Percentiles rank a stretch among this genome's conserved stretches.
phyloP scores from a whole-genome alignment of 2,113 vertebrate genomes.

The Amazona vittata region DNA sequence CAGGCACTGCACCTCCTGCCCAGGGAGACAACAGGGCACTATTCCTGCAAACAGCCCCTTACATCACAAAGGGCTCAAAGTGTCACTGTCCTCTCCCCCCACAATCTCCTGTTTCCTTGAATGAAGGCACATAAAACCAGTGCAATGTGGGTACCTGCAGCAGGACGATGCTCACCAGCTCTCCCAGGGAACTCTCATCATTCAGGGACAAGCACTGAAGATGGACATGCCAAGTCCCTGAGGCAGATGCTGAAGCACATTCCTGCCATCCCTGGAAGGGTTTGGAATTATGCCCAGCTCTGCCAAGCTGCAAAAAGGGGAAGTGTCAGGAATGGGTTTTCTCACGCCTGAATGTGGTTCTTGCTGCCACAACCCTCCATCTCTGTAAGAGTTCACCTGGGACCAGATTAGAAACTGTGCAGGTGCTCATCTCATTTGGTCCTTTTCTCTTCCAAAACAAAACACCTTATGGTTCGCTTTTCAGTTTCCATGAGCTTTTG shows the following conservation, averaged over 20 bases:
- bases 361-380: background rate
- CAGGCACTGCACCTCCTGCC: rapidly evolving
- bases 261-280: background rate
- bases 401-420: background rate
- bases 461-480: background rate
- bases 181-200: background rate
- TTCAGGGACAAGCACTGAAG: rapidly evolving
- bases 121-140: background rate
- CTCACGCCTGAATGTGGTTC: background rate
- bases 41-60: background rate
- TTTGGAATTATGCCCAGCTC: background rate
- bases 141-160: rapidly evolving
- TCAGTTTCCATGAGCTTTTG: background rate
- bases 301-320: background rate
- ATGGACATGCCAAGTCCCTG: background rate
- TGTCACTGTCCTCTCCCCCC: background rate
- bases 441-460: background rate
- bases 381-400: background rate
- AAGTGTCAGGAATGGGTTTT: background rate
- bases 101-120: background rate
- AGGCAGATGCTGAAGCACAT: rapidly evolving
- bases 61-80: background rate
- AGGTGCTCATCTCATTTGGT: background rate
- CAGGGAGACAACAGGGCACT: background rate
- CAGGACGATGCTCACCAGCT: background rate